Conservation (phyloP, 2,797 vertebrate genomes). For the Menidia menidia region DNA sequence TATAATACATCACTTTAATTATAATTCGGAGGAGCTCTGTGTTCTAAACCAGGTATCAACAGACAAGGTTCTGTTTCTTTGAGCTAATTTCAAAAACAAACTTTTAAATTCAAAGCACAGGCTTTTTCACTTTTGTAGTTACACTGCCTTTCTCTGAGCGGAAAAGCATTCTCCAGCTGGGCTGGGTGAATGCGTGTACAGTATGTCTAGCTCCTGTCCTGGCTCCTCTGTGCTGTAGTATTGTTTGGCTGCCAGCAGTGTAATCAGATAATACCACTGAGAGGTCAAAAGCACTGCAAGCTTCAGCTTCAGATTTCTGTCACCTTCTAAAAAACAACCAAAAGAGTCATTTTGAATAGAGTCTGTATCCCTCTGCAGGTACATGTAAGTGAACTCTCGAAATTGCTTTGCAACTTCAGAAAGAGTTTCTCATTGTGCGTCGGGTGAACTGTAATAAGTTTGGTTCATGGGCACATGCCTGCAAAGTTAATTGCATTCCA, state of each 20-base stretch:
- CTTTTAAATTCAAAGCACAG: not conserved
- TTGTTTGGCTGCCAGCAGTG: slow-evolving; percentile 80
- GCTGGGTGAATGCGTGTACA: slow-evolving; percentile 59
- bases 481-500: slow-evolving; percentile 12
- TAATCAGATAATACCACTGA: slow-evolving; percentile 83
- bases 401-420: slow-evolving; percentile 24
- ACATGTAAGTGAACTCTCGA: slow-evolving; percentile 7
- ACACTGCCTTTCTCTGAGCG: slow-evolving; percentile 38
- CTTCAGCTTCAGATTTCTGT: slow-evolving; percentile 80
- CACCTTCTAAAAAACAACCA: slow-evolving; percentile 75
- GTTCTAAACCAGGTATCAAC: not conserved
- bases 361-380: slow-evolving; percentile 12
- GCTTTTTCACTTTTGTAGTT: slow-evolving; percentile 23
- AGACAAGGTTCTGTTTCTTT: not conserved
- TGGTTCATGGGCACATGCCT: slow-evolving; percentile 3
- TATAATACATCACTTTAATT: no score
- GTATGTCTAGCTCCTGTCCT: slow-evolving; percentile 64
- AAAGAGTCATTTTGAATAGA: slow-evolving; percentile 50
- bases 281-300: slow-evolving; percentile 80
- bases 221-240: slow-evolving; percentile 70
- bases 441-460: slow-evolving; percentile 1
- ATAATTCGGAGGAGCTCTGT: not conserved
- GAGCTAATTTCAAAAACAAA: not conserved
- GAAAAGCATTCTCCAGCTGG: slow-evolving; percentile 54
- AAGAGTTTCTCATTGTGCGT: slow-evolving; percentile 7